These are phyloP conservation scores for Cheilosia scutellata DNA, from an alignment of 2,888 invertebrate genomes.

Conservation along the genomic window DNA sequence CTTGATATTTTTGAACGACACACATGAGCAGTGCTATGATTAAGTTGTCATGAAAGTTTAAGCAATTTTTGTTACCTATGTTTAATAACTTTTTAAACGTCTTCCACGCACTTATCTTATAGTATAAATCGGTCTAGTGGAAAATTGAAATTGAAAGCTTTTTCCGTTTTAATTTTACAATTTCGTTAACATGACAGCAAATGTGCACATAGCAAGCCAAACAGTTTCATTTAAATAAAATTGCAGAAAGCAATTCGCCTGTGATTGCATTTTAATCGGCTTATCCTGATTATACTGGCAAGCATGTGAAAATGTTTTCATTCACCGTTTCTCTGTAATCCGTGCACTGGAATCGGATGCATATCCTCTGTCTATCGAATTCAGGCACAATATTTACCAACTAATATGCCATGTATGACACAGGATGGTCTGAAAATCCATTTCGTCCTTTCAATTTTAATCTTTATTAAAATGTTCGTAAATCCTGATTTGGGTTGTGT, in stretches of 20 bases:
- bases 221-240: neutral
- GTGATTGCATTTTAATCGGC: constrained; percentile 53
- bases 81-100: no score
- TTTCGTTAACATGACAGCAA: no score
- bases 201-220: no score
- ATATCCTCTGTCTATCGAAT: neutral
- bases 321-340: neutral
- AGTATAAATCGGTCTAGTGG: no score
- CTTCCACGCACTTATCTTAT: no score
- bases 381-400: constrained; percentile 24
- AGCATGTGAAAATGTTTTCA: constrained; percentile 27
- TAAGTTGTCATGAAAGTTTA: no score
- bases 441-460: constrained; percentile 44
- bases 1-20: no score
- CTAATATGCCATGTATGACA: constrained; percentile 24
- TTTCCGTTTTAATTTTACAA: no score
- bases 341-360: neutral
- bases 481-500: constrained; percentile 24
- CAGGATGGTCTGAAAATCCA: constrained; percentile 19
- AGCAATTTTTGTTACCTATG: no score
- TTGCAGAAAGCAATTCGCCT: neutral
- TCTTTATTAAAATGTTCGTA: constrained; percentile 57
- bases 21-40: no score
- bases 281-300: constrained; percentile 45
- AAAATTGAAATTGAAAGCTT: no score